Evolutionary conservation across 1,140 invertebrate species (phyloP).

Genomic region (Bursaphelenchus mucronatus): DNA sequence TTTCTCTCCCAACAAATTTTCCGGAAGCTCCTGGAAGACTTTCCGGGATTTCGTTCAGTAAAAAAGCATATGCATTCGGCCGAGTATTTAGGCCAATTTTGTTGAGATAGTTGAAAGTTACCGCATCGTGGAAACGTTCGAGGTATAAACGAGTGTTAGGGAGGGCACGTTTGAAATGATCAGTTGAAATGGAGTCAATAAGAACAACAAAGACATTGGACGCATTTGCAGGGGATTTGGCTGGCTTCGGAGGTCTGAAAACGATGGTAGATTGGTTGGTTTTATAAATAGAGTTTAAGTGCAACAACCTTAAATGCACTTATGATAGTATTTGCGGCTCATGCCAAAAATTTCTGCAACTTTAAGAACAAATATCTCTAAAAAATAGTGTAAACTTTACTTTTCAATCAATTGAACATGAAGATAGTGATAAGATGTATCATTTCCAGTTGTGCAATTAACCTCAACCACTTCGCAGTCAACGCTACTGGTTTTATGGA

Average conservation of each 20-base stretch:
- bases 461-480: background rate
- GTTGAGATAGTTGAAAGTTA: slow-evolving; percentile 12
- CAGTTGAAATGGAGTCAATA: slow-evolving; percentile 14
- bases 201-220: slow-evolving; percentile 4
- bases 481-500: no score
- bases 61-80: slow-evolving; percentile 8
- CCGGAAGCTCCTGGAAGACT: background rate
- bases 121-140: background rate
- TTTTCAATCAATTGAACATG: slow-evolving; percentile 1
- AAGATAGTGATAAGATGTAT: background rate
- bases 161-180: slow-evolving; percentile 3
- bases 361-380: no score
- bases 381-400: background rate
- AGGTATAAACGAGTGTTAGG: slow-evolving; percentile 5
- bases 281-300: no score
- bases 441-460: background rate
- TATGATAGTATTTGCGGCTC: no score
- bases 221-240: background rate
- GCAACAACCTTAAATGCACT: no score
- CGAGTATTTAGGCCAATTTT: slow-evolving; percentile 7
- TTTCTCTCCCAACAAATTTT: background rate
- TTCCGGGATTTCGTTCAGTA: background rate
- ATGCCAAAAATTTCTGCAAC: no score
- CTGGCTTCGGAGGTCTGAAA: background rate
- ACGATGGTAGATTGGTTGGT: background rate